phyloP scores from a whole-genome alignment of 2,797 vertebrate genomes.

The Poecile montanus region DNA sequence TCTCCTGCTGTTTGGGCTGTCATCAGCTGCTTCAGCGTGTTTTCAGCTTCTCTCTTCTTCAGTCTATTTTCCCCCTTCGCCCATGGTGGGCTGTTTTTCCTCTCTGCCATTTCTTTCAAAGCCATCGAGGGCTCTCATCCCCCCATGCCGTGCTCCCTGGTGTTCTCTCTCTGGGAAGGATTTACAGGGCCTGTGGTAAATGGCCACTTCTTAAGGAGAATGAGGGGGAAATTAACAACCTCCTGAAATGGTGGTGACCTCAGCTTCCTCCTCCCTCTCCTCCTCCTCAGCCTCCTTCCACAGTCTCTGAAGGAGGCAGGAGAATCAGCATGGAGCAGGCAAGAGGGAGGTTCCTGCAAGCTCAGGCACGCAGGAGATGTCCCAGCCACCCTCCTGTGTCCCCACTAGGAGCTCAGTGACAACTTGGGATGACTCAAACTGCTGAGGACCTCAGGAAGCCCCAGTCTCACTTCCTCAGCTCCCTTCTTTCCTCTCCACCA shows the following conservation, averaged over 20 bases:
- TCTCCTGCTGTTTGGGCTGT: conserved; percentile 70
- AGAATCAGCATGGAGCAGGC: neutral
- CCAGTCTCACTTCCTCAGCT: neutral
- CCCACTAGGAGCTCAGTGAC: neutral
- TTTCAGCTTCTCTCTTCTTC: conserved; percentile 17
- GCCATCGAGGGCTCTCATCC: conserved; percentile 14
- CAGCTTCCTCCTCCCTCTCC: neutral
- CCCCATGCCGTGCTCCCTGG: neutral
- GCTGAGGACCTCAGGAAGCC: neutral
- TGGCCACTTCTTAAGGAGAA: neutral
- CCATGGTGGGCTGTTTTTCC: neutral
- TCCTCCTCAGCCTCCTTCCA: neutral
- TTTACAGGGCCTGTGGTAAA: conserved; percentile 9
- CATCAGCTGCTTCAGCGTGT: conserved; percentile 62
- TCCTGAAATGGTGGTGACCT: neutral
- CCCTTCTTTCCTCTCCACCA: neutral
- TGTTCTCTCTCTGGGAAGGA: neutral
- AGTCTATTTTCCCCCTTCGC: neutral
- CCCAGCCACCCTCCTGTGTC: neutral
- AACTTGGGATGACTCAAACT: neutral
- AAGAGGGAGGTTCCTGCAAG: neutral
- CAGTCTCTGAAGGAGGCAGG: neutral
- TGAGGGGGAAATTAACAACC: neutral
- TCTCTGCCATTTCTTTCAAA: conserved; percentile 27
- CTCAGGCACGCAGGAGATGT: neutral